A percentile compares a stretch with the other conserved stretches of the same genome.
phyloP scores from a whole-genome alignment of 2,113 vertebrate species.

The Tragulus kanchil region DNA sequence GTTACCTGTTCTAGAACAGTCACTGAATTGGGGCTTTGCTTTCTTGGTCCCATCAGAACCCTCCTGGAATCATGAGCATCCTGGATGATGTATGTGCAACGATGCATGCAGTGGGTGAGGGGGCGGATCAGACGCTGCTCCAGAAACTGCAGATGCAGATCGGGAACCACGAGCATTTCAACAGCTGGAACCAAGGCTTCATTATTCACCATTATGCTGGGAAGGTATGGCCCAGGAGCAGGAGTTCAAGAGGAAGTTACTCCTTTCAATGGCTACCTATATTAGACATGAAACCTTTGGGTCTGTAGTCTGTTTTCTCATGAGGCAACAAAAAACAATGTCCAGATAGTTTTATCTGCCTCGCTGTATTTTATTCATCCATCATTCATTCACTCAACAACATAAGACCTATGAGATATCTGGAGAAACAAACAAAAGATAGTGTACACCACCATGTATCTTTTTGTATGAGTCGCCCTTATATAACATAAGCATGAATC shows the following conservation, averaged over 20 bases:
- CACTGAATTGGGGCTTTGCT: not conserved
- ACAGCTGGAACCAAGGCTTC: constrained; percentile 99
- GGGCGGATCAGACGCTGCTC: constrained; percentile 97
- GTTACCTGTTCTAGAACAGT: not conserved
- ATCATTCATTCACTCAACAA: not conserved
- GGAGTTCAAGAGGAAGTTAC: not conserved
- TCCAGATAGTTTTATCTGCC: not conserved
- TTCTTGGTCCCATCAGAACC: constrained; percentile 89
- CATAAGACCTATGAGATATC: not conserved
- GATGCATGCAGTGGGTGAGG: constrained; percentile 98
- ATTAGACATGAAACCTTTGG: not conserved
- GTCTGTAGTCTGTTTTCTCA: not conserved
- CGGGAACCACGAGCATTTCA: constrained; percentile 98
- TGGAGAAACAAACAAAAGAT: not conserved
- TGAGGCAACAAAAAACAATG: not conserved
- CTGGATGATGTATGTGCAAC: constrained; percentile 98
- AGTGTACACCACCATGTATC: not conserved
- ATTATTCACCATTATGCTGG: constrained; percentile 99
- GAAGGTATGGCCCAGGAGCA: constrained; percentile 89
- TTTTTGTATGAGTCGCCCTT: not conserved
- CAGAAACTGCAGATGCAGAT: constrained; percentile 98
- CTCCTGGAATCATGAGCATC: constrained; percentile 98
- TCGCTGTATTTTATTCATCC: not conserved
- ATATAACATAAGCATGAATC: not conserved
- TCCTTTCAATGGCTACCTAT: not conserved